Evolutionary conservation across 2,888 invertebrate genomes (phyloP), one percentile per base, ranked within the genome.

Genomic region (Euzetes globulus): DNA sequence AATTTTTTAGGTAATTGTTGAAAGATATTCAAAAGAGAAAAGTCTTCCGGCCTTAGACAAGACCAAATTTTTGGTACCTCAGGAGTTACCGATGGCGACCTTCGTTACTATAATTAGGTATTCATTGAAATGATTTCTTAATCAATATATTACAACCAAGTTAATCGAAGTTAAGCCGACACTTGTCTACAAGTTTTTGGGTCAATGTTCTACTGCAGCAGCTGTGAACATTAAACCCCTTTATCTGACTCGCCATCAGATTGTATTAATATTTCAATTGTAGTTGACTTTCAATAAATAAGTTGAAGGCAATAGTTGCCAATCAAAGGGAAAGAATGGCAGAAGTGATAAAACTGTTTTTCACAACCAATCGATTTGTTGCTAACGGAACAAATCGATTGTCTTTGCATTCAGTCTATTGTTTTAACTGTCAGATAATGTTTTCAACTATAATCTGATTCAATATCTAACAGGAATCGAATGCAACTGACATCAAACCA

Each of bases 41-140:
- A 87, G 86, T 78, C 84, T 94, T 76, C 92, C 92, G 13, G 82
- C 87, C 17, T 81, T 93, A 82, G 91, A 91, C 82, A 93, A 92
- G 84, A 88, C 89, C 0, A 93, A 93, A 83, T 93, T 91, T 84
- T 84, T 94, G 80, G 92, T 94, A 17, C 94, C 93, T 1, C 90
- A 91, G 85, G 92, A 92, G 82, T 88, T 92, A 68, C 90, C 92
- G 0, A 90, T 93, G 88, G 91, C 92, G 71, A 92, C 93, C 83
- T 91, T 94, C 81, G 86, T 91, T 79, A 89, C 90, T 77, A 90
- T 93, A 76, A 90, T 93, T 83, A 89, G 90, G 92, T 92, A 85
- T n/a, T 25, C 33, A 60, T n/a, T 50, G 13, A 50, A n/a, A 50
- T 50, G 4, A 50, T 45, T 45, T 45, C 15, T 45, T 45, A 45